A percentile compares a stretch with the other conserved stretches of the same genome.
These are phyloP conservation scores for Hydriomena furcata DNA, from an alignment of 2,888 invertebrate species.

Conservation along the genomic window DNA sequence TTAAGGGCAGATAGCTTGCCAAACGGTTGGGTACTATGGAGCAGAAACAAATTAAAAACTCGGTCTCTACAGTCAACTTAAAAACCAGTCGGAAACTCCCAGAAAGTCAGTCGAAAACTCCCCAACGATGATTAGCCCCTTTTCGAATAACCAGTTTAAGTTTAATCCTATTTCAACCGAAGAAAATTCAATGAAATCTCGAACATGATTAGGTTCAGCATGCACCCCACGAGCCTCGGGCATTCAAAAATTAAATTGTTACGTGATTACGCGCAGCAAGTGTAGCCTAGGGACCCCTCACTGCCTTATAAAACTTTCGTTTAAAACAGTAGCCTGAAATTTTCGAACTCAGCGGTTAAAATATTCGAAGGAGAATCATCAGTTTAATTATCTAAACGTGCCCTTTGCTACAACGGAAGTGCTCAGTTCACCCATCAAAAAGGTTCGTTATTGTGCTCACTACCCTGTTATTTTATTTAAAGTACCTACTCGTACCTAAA, in stretches of 20 bases:
- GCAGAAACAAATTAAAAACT: constrained; percentile 10
- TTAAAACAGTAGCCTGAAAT: constrained; percentile 6
- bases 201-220: constrained; percentile 26
- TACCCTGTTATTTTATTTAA: no score
- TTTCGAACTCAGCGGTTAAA: constrained; percentile 10
- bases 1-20: neutral
- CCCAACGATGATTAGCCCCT: constrained; percentile 9
- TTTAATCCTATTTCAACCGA: constrained; percentile 28
- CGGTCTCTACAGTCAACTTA: constrained; percentile 1
- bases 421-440: no score
- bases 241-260: constrained; percentile 26
- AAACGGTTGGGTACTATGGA: neutral
- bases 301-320: constrained; percentile 16
- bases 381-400: no score
- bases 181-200: constrained; percentile 30
- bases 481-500: no score
- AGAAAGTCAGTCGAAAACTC: constrained; percentile 4
- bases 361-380: no score
- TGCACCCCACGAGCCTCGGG: constrained; percentile 23
- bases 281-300: constrained; percentile 17
- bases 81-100: no score
- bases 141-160: constrained; percentile 18
- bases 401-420: no score
- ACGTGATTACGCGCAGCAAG: constrained; percentile 17
- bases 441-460: no score